These are phyloP conservation scores for Resseliella maxima DNA, from an alignment of 2,888 invertebrate species.

Conservation along the genomic window DNA sequence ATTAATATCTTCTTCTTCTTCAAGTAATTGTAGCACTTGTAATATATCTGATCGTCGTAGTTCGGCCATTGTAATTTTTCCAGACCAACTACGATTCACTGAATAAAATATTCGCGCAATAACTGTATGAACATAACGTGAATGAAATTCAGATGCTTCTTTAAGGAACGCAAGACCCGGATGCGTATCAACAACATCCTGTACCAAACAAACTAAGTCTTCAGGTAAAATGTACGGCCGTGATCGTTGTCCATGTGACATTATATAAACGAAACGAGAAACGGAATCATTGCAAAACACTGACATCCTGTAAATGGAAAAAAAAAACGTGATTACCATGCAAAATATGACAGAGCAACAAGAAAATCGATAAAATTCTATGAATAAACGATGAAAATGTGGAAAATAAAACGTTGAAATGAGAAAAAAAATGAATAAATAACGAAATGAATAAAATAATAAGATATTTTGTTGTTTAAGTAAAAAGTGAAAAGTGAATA, in stretches of 20 bases:
- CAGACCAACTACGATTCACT: conserved; percentile 97
- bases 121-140: conserved; percentile 97
- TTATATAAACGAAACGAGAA: conserved; percentile 87
- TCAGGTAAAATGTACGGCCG: conserved; percentile 77
- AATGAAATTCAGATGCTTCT: conserved; percentile 98
- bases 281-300: conserved; percentile 88
- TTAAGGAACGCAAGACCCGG: conserved; percentile 97
- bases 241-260: conserved; percentile 76
- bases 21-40: conserved; percentile 82
- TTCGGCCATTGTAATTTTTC: conserved; percentile 88
- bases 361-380: not conserved
- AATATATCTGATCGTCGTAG: conserved; percentile 91
- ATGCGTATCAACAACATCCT: conserved; percentile 98
- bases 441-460: not conserved
- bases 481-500: too few relatives aligned
- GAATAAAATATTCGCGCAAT: conserved; percentile 98
- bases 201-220: conserved; percentile 92
- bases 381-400: not conserved
- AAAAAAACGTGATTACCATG: conserved; percentile 56
- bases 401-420: not conserved
- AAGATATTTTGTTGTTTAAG: too few relatives aligned
- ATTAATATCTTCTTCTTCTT: conserved; percentile 97
- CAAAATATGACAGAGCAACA: conserved; percentile 42
- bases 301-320: conserved; percentile 73
- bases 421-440: not conserved